Conservation (phyloP, 1,140 invertebrate species). For the Piezodorus guildinii region DNA sequence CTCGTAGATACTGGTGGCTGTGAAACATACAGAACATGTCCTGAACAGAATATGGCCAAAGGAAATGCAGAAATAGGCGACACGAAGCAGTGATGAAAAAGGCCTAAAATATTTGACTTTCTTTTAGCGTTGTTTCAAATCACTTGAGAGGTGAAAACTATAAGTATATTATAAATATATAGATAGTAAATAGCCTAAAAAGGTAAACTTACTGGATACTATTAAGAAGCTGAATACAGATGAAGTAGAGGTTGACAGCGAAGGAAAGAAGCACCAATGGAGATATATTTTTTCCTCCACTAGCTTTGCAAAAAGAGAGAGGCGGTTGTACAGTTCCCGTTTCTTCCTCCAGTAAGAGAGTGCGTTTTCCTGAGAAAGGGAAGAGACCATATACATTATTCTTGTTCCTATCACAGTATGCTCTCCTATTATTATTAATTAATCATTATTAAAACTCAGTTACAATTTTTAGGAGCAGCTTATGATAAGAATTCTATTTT, state of each 20-base stretch:
- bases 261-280: background rate
- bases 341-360: background rate
- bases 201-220: background rate
- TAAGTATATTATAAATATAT: too few relatives aligned
- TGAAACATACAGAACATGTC: background rate
- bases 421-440: too few relatives aligned
- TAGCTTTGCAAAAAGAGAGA: background rate
- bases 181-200: background rate
- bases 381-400: too few relatives aligned
- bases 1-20: conserved; percentile 3
- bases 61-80: background rate
- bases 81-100: too few relatives aligned
- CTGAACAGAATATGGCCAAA: background rate
- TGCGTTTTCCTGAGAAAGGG: background rate
- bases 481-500: too few relatives aligned
- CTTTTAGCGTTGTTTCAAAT: too few relatives aligned
- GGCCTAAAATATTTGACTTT: too few relatives aligned
- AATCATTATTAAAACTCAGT: too few relatives aligned
- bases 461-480: too few relatives aligned
- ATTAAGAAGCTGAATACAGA: background rate
- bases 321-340: background rate
- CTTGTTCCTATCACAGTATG: too few relatives aligned
- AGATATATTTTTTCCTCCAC: background rate
- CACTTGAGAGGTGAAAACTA: too few relatives aligned
- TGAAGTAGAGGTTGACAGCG: background rate